Evolutionary conservation across 1,140 invertebrate genomes (phyloP).

Genomic region (Lasaia peninsularis): DNA sequence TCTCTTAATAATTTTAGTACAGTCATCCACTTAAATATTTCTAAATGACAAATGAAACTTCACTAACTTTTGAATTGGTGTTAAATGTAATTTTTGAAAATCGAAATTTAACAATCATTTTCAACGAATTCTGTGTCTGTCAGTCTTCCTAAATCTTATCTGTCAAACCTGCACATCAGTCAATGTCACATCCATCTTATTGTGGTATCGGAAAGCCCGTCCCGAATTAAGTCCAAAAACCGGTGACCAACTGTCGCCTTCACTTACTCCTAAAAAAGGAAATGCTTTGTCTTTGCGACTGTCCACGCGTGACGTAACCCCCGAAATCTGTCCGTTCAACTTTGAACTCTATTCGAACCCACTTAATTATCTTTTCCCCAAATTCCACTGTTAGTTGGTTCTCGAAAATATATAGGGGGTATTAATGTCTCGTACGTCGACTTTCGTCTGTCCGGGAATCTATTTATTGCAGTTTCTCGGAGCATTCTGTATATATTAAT

Average conservation of each 20-base stretch:
- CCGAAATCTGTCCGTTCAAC: slow-evolving; percentile 15
- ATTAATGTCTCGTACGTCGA: slow-evolving; percentile 45
- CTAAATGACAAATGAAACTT: too few relatives aligned
- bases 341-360: slow-evolving; percentile 19
- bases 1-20: too few relatives aligned
- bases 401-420: slow-evolving; percentile 28
- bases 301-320: slow-evolving; percentile 14
- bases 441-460: slow-evolving; percentile 51
- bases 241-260: slow-evolving; percentile 52
- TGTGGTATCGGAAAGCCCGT: slow-evolving; percentile 34
- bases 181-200: slow-evolving; percentile 44
- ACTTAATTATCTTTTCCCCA: slow-evolving; percentile 22
- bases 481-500: slow-evolving; percentile 57
- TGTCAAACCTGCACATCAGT: slow-evolving; percentile 43
- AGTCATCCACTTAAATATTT: too few relatives aligned
- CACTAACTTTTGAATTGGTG: too few relatives aligned
- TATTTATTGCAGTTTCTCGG: slow-evolving; percentile 59
- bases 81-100: not conserved
- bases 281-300: slow-evolving; percentile 51
- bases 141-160: slow-evolving; percentile 23
- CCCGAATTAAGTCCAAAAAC: slow-evolving; percentile 61
- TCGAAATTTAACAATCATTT: not conserved
- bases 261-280: slow-evolving; percentile 57
- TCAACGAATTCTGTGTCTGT: slow-evolving; percentile 5
- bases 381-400: slow-evolving; percentile 12